Percentiles rank a stretch among this genome's conserved stretches.
Evolutionary conservation across 2,797 vertebrate genomes (phyloP).

Genomic region (Hippopotamyrus pictus): DNA sequence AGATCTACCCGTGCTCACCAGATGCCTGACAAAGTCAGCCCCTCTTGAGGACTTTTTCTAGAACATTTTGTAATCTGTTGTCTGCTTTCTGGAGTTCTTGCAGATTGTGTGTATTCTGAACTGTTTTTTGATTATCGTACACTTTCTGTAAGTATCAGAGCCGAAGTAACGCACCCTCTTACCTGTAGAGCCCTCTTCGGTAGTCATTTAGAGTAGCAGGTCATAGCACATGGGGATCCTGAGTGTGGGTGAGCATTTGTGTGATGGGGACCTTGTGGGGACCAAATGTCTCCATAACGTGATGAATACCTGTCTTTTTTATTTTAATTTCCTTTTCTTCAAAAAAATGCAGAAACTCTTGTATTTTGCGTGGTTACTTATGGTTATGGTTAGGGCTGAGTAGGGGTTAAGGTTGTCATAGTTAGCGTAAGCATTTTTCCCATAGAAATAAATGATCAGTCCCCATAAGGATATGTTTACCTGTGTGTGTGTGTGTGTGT

Average conservation of each 20-base stretch:
- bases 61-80: background rate
- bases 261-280: background rate
- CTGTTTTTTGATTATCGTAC: background rate
- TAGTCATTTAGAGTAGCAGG: background rate
- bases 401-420: background rate
- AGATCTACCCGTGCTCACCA: background rate
- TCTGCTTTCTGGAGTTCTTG: background rate
- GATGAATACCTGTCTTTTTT: background rate
- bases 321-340: too few relatives aligned
- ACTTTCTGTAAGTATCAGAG: background rate
- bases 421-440: background rate
- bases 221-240: constrained; percentile 19
- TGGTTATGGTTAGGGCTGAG: background rate
- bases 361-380: background rate
- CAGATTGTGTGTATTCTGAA: constrained; percentile 4
- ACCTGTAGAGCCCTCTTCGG: background rate
- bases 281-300: background rate
- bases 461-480: background rate
- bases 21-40: background rate
- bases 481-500: background rate
- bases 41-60: background rate
- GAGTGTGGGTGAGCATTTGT: constrained; percentile 7
- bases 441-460: background rate
- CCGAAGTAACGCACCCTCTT: background rate
- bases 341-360: background rate